Percentiles rank a stretch among this genome's conserved stretches.
These are phyloP conservation scores for Eudyptes chrysolophus DNA, from an alignment of 2,113 vertebrate species.

Conservation along the genomic window DNA sequence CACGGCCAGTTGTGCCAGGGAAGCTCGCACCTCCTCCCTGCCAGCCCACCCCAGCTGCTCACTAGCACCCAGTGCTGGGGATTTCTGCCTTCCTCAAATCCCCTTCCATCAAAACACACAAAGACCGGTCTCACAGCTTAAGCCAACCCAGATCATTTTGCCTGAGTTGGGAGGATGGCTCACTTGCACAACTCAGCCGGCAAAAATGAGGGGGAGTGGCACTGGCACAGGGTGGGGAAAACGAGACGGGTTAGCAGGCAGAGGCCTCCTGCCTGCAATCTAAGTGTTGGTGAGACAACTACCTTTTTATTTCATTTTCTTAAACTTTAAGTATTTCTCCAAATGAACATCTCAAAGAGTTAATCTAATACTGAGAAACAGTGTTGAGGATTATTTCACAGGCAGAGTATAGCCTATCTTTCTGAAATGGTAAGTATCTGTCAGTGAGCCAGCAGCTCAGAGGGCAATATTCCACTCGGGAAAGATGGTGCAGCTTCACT, in stretches of 20 bases:
- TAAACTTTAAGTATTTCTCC: background rate
- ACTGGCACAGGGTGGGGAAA: background rate
- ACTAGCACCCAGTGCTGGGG: accelerated
- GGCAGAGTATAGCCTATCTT: background rate
- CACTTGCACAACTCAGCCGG: background rate
- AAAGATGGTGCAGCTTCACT: background rate
- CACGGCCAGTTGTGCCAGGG: background rate
- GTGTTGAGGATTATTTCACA: background rate
- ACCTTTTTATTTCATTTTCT: background rate
- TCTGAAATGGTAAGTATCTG: background rate
- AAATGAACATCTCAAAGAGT: background rate
- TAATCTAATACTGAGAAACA: background rate
- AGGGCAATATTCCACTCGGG: background rate
- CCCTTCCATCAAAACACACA: background rate
- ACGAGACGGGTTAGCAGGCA: background rate
- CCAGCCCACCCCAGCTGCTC: background rate
- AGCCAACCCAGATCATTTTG: background rate
- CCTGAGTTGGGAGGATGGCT: background rate
- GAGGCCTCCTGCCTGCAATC: background rate
- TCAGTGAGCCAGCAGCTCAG: background rate
- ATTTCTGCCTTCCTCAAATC: background rate
- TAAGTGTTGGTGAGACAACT: background rate
- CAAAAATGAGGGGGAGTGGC: background rate
- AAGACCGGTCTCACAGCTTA: accelerated
- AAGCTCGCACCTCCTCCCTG: background rate